A percentile compares a stretch with the other conserved stretches of the same genome.
Conservation (phyloP, 2,113 vertebrate genomes). For the Cinclus mexicanus region DNA sequence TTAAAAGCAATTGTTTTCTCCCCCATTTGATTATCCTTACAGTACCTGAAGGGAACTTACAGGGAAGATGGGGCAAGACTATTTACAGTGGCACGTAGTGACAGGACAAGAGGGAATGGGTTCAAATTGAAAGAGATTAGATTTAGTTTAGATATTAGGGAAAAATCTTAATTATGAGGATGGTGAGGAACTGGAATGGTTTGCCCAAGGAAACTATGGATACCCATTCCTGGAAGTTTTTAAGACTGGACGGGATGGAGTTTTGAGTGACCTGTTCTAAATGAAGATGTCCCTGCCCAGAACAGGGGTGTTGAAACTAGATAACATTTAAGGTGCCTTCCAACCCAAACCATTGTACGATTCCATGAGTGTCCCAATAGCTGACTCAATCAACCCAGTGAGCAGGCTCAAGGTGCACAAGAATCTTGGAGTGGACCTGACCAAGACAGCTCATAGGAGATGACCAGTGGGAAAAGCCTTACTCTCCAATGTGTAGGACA, state of each 20-base stretch:
- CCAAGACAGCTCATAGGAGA: not conserved
- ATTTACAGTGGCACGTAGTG: not conserved
- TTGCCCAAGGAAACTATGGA: not conserved
- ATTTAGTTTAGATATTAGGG: not conserved
- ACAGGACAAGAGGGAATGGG: not conserved
- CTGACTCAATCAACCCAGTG: not conserved
- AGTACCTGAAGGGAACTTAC: not conserved
- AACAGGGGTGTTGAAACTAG: not conserved
- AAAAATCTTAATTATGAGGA: not conserved
- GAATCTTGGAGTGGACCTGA: not conserved
- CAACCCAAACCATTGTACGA: rapidly evolving
- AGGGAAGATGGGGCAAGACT: not conserved
- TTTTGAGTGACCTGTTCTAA: not conserved
- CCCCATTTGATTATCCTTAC: not conserved
- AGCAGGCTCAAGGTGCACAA: not conserved
- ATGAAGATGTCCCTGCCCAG: not conserved
- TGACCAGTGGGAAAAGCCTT: not conserved
- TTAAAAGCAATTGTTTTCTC: not conserved
- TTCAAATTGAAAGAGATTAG: not conserved
- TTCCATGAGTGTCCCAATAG: not conserved
- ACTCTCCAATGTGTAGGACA: not conserved
- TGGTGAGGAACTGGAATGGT: not conserved
- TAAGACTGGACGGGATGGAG: not conserved
- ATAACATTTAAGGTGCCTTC: not conserved
- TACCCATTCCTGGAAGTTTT: not conserved